Conservation (phyloP, 2,797 vertebrate species). For the Mus minutoides region DNA sequence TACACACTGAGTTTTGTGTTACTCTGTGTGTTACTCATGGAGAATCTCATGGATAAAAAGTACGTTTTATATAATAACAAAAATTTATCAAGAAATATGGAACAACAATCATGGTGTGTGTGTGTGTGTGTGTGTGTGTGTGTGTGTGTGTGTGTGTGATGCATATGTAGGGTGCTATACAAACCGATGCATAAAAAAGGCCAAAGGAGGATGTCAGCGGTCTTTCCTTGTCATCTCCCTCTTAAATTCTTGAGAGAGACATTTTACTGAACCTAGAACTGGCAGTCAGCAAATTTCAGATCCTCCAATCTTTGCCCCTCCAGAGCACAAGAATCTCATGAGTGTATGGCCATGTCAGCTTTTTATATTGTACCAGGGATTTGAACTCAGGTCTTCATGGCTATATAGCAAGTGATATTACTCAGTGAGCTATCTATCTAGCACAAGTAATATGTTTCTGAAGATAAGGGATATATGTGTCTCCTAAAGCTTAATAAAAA, state of each 20-base stretch:
- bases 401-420: neutral
- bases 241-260: neutral
- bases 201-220: neutral
- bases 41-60: neutral
- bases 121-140: neutral
- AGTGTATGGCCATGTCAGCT: neutral
- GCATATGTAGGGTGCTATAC: neutral
- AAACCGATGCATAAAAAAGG: neutral
- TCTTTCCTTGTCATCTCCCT: neutral
- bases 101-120: neutral
- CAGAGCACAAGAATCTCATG: neutral
- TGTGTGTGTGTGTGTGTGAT: neutral
- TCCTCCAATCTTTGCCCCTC: too few species aligned
- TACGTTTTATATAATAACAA: neutral
- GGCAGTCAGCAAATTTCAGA: neutral
- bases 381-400: neutral
- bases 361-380: neutral
- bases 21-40: neutral
- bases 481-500: neutral
- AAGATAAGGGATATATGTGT: neutral
- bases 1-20: neutral
- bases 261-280: neutral
- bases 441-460: neutral
- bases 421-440: neutral
- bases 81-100: neutral